Evolutionary conservation across 2,113 vertebrate species (phyloP).

Genomic region (Halcyon malimbica): DNA sequence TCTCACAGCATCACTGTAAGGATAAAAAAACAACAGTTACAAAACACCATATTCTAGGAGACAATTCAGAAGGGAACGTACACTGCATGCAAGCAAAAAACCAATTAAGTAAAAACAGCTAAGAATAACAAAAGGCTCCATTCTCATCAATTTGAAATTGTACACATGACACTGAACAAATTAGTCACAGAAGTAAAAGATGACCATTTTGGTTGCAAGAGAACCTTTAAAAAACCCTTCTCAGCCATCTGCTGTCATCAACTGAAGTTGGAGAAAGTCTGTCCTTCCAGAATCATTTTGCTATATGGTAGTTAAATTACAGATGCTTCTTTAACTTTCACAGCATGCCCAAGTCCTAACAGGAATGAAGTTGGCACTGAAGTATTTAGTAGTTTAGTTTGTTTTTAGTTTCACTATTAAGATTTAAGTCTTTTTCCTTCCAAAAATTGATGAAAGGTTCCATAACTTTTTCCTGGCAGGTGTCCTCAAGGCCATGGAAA

Average conservation of each 20-base stretch:
- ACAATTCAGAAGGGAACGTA: background rate
- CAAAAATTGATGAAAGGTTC: background rate
- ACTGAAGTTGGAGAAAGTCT: background rate
- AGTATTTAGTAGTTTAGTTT: background rate
- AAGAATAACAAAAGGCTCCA: background rate
- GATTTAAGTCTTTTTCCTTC: background rate
- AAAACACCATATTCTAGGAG: background rate
- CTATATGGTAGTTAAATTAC: background rate
- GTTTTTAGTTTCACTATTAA: background rate
- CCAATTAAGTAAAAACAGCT: background rate
- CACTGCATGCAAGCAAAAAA: background rate
- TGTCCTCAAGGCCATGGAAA: background rate
- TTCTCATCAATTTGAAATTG: background rate
- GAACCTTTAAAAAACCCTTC: background rate
- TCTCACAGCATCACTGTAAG: accelerated
- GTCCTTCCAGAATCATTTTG: background rate
- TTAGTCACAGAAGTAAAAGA: background rate
- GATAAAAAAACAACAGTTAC: background rate
- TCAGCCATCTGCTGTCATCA: background rate
- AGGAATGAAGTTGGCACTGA: background rate
- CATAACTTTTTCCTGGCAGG: background rate
- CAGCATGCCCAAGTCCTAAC: background rate
- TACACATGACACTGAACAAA: background rate
- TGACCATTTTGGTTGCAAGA: background rate
- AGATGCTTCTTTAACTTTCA: background rate